phyloP scores from a whole-genome alignment of 2,113 vertebrate species.

The Hiodon alosoides region DNA sequence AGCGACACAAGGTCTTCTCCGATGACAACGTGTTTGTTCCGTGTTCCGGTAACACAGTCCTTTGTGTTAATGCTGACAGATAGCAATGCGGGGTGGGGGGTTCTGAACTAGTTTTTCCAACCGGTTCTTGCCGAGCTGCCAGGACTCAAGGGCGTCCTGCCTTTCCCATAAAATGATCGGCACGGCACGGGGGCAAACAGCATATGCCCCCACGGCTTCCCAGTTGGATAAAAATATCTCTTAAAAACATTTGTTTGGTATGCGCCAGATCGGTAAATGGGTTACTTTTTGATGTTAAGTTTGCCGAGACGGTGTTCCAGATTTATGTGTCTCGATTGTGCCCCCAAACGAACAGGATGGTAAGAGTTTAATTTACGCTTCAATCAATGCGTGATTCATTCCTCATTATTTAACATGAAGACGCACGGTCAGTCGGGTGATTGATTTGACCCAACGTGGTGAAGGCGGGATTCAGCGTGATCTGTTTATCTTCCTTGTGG shows the following conservation, averaged over 20 bases:
- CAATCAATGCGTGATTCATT: not conserved
- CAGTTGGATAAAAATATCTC: slow-evolving; percentile 65
- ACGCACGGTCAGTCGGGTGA: not conserved
- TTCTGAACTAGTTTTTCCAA: slow-evolving; percentile 45
- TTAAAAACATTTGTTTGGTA: slow-evolving; percentile 48
- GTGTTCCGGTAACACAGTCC: not conserved
- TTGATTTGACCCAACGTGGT: not conserved
- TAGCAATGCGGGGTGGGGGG: slow-evolving; percentile 29
- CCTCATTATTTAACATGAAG: not conserved
- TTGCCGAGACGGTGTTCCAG: slow-evolving; percentile 40
- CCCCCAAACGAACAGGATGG: not conserved
- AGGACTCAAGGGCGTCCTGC: slow-evolving; percentile 50
- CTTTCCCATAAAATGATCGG: slow-evolving; percentile 48
- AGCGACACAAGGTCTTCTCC: not conserved
- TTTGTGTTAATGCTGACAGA: not conserved
- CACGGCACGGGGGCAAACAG: slow-evolving; percentile 59
- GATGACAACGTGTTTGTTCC: not conserved
- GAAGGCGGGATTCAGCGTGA: not conserved
- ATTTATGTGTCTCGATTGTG: slow-evolving; percentile 16
- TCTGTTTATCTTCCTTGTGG: not conserved
- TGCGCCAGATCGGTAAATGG: slow-evolving; percentile 70
- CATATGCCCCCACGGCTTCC: slow-evolving; percentile 65
- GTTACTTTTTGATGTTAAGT: slow-evolving; percentile 55
- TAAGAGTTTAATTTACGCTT: not conserved
- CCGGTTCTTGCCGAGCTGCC: slow-evolving; percentile 40